Evolutionary conservation across 2,797 vertebrate species (phyloP), one percentile per base, ranked within the genome.

Genomic region (Sebastes oblongus): DNA sequence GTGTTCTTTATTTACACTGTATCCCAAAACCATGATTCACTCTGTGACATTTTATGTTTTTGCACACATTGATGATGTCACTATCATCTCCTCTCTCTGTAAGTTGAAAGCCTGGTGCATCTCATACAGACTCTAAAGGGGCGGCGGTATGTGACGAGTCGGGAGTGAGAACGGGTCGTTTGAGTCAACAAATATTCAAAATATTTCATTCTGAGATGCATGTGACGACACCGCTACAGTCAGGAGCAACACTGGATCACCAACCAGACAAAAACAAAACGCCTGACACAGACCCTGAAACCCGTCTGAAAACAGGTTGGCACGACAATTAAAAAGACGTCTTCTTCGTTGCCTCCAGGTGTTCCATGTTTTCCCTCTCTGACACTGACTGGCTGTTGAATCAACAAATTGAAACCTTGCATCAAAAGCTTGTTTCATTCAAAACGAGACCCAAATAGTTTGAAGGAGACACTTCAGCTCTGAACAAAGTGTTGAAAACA

Each of bases 391-490:
- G 50, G 2, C 39, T 52, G n/a, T 16, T 42, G 14, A 42, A 42
- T 42, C 6, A 42, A 52, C 25, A 24, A 5, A 29, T 46, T 1
- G 4, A 16, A 72, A 22, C 50, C n/a, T 55, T 22, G 18, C 5
- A 8, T 29, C 24, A 18, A 39, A 30, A 29, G 8, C 14, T 52
- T 1, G 6, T 68, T 50, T 24, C 46, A n/a, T 46, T 18, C 30
- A 52, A 39, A 72, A 62, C 5, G 1, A 22, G 46, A 42, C 50
- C 20, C 50, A 30, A 29, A 32, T 2, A 20, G 22, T 20, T 46
- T 64, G 34, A 80, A 75, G 46, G 59, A 65, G 70, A 66, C 81
- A 66, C 71, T 75, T 52, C 5, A 59, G 75, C 64, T 62, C n/a
- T 6, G 56, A 73, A 55, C 52, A 56, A 54, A 67, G 54, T n/a